These are phyloP conservation scores for Atherinomorus stipes DNA, from an alignment of 2,113 vertebrate genomes.

Conservation along the genomic window DNA sequence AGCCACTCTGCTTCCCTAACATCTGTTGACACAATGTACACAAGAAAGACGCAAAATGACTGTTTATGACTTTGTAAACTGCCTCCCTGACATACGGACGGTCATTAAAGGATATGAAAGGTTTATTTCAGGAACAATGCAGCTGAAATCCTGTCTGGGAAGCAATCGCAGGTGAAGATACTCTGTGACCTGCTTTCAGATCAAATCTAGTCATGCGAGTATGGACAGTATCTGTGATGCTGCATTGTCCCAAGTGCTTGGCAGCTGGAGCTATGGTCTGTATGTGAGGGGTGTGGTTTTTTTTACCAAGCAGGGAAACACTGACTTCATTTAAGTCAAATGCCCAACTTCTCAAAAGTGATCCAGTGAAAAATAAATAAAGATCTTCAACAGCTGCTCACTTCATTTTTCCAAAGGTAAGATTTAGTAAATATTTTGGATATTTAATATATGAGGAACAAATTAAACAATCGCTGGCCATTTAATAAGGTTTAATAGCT, in stretches of 20 bases:
- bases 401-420: too few species aligned
- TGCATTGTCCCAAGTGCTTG: neutral
- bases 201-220: neutral
- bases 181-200: neutral
- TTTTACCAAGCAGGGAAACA: neutral
- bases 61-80: constrained; percentile 45
- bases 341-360: neutral
- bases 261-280: neutral
- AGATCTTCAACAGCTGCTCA: neutral
- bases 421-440: too few species aligned
- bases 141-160: neutral
- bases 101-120: constrained; percentile 33
- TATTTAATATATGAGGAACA: too few species aligned
- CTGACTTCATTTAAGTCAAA: neutral
- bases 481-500: too few species aligned
- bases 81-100: neutral
- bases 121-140: neutral
- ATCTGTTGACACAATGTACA: constrained; percentile 38
- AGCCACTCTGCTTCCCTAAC: constrained; percentile 21
- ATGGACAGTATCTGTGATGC: neutral
- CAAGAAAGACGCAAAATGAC: constrained; percentile 9
- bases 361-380: neutral
- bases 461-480: too few species aligned
- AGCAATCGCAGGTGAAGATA: neutral
- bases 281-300: neutral